A percentile compares a stretch with the other conserved stretches of the same genome.
These are phyloP conservation scores for Zaprionus lineosus DNA, from an alignment of 2,888 invertebrate genomes.

Conservation along the genomic window DNA sequence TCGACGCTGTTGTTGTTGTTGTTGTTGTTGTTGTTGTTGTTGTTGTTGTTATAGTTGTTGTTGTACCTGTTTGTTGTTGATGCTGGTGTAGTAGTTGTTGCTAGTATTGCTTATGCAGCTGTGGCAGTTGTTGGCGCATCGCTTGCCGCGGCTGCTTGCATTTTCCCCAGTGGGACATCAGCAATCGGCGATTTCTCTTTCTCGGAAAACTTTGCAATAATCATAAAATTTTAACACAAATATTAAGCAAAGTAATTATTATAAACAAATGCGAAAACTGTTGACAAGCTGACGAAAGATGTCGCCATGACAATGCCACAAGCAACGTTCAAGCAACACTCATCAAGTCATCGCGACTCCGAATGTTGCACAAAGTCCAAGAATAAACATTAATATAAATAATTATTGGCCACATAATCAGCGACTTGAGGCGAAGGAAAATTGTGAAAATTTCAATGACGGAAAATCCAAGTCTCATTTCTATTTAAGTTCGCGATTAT, in stretches of 20 bases:
- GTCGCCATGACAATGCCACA: slow-evolving; percentile 25
- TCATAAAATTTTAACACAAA: slow-evolving; percentile 73
- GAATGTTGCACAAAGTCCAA: slow-evolving; percentile 2
- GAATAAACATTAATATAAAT: slow-evolving; percentile 15
- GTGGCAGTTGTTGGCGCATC: slow-evolving; percentile 10
- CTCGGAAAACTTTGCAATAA: slow-evolving; percentile 72
- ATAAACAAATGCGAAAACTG: slow-evolving; percentile 45
- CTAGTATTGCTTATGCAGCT: slow-evolving; percentile 4
- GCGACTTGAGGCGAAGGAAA: no score
- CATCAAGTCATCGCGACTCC: no score
- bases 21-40: slow-evolving; percentile 8
- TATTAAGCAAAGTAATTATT: slow-evolving; percentile 71
- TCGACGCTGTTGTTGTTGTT: slow-evolving; percentile 15
- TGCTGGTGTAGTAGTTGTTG: slow-evolving; percentile 7
- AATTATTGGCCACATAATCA: no score
- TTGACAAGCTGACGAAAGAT: slow-evolving; percentile 22
- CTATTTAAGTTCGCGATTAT: no score
- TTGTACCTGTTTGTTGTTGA: slow-evolving; percentile 25
- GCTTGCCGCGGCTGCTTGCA: slow-evolving; percentile 47
- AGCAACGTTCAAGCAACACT: no score
- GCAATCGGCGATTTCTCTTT: slow-evolving; percentile 72
- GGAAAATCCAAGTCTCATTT: no score
- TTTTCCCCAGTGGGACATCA: slow-evolving; percentile 53
- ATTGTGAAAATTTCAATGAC: no score
- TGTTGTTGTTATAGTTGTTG: slow-evolving; percentile 6